Evolutionary conservation across 2,113 vertebrate genomes (phyloP), one percentile per base, ranked within the genome.

Genomic region (Oncorhynchus kisutch): DNA sequence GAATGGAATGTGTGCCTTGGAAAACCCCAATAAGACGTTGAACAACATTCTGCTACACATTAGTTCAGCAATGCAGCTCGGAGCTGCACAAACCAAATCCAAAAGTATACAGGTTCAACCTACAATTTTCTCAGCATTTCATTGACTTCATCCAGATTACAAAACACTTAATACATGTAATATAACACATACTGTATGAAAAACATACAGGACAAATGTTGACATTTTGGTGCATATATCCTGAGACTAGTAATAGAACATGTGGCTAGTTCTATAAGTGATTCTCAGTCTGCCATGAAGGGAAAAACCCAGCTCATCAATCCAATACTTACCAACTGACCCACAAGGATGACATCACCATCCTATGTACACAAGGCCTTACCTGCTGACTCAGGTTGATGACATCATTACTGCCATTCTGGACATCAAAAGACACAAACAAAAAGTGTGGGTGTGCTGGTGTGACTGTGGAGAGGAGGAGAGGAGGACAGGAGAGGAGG

Each of bases 301-400:
- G 1, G 67, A 57, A 76, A 73, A 88, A 73, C 45, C 85, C 65
- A 49, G 85, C 80, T 90, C 88, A 89, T 86, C 88, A 81, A 80
- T 77, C 14, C 12, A 54, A 16, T 54, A 16, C 4, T 54, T 54
- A 54, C 51, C 51, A 54, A 54, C 51, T 54, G 51, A 54, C 13
- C 5, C 12, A 54, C 51, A 54, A 54, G 18, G 51, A 18, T 5
- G 4, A 54, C 51, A 83, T 81, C 83, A 75, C 74, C 85, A 20
- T 24, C 16, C 16, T 54, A 54, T 54, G 14, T 54, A 18, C 51
- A 54, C 51, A 54, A 54, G 51, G 14, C 51, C 51, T 31, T 85
- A 88, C 87, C 86, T 90, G 86, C 88, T 89, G 88, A 91, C 81
- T 91, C 90, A 92, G 25, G 1, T 39, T n/a, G 76, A 84, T 89